Conservation (phyloP, 2,113 vertebrate genomes). For the Rattus rattus region DNA sequence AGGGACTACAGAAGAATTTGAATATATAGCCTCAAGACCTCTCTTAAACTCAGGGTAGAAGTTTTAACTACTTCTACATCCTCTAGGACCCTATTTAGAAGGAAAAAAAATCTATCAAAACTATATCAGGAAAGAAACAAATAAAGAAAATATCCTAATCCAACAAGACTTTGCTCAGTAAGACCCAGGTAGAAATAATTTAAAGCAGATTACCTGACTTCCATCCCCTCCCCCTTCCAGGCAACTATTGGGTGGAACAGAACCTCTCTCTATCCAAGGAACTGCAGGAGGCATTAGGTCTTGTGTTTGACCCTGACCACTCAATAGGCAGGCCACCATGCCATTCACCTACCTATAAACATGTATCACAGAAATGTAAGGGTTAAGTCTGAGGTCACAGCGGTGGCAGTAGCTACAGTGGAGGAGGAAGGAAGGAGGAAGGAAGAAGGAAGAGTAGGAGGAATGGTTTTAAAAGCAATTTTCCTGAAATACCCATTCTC, state of each 20-base stretch:
- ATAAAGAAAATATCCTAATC: neutral
- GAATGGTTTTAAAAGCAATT: no score
- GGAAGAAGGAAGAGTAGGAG: no score
- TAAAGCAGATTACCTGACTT: neutral
- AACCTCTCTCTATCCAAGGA: neutral
- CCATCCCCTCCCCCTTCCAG: no score
- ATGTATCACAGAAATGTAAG: neutral
- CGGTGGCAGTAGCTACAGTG: no score
- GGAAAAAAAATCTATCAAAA: neutral
- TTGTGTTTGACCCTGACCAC: neutral
- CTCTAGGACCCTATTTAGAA: neutral
- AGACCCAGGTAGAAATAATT: neutral
- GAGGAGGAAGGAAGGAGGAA: neutral
- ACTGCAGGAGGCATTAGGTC: neutral
- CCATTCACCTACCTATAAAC: neutral
- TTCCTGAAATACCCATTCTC: no score
- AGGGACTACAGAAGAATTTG: neutral
- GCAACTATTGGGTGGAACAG: neutral
- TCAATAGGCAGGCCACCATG: neutral
- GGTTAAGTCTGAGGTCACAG: neutral
- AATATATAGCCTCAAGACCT: neutral
- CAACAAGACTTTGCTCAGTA: neutral
- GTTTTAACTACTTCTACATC: neutral
- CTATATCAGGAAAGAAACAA: neutral
- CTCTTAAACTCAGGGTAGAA: neutral